Base-by-base conservation (phyloP, 1,140 invertebrate genomes). In the Rhynchophorus ferrugineus region DNA sequence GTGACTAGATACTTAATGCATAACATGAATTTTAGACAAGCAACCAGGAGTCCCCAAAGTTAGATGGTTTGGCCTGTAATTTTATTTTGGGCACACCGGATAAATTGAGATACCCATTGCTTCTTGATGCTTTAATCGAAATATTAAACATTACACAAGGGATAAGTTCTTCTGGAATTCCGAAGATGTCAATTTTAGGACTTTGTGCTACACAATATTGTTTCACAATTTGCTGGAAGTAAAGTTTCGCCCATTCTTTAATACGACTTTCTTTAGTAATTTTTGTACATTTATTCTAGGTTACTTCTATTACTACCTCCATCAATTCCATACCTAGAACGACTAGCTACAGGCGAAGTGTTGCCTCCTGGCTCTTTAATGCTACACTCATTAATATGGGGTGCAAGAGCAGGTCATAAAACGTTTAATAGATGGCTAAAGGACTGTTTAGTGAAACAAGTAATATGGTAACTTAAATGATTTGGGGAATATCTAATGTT, bases 21-120 rank as follows among this genome's bases (percentile, higher is more conserved):
- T n/a, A n/a, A n/a, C n/a, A n/a, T n/a, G n/a, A 29, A 2, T 38
- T 44, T 14, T 16, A 52, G 50, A 78, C 83, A 44, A 89, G 84
- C 68, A 88, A 85, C 69, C 83, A 81, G 60, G 86, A 90, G 61
- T 79, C 82, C 17, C 89, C 87, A 2, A 95, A 94, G 71, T 72
- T 97, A 29, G 93, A 97, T 74, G 93, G 93, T 17, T 71, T 97
- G 70, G 92, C 93, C 2, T 91, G 90, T 67, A 95, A 91, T 73
- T 95, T 95, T 64, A 85, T 95, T 29, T 71, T 95, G 17, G 89
- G 89, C 22, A 91, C 88, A 1, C 82, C 89, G 0, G 92, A 96
- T 65, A 89, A 88, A 71, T 72, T 96, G 29, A 87, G 91, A 61
- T 97, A 97, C 74, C 83, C 86, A 1, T 68, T 87, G 21, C 69